Evolutionary conservation across 2,113 vertebrate species (phyloP), one percentile per base, ranked within the genome.

Genomic region (Balaenoptera acutorostrata): DNA sequence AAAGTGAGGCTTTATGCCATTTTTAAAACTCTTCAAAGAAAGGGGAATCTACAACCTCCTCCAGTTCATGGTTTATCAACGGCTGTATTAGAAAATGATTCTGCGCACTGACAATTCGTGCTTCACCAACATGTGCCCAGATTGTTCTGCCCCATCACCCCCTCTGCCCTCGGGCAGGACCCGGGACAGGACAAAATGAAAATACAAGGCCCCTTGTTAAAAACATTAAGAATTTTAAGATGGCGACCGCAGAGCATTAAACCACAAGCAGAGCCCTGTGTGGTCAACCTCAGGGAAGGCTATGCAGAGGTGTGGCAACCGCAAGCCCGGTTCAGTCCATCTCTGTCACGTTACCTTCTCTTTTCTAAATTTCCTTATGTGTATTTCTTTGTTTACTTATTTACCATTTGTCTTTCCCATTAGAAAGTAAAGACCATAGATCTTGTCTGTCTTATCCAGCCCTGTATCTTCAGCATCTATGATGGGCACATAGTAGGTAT

Each of bases 21-120:
- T 92, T 77, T 93, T 81, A 78, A 89, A 61, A 49, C 23, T 57
- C 78, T 90, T 89, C 90, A 92, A 55, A 90, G 68, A 94, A 94
- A 88, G 61, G 83, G 46, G 82, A 57, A 84, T 74, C 68, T 52
- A 23, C 44, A 87, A 14, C 31, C 25, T 77, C 74, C 59, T 83
- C 33, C n/a, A 72, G 27, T 13, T 49, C 41, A 0, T 18, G 52
- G 3, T 29, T 95, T 82, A 77, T 72, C 83, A 81, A 49, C 4
- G 0, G 31, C n/a, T 21, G 1, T 23, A 9, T 74, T n/a, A 90
- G 31, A 90, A 84, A 96, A 46, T 52, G 5, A n/a, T 69, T 49
- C 33, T 88, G 25, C 11, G 2, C 36, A 20, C 44, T 3, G 10
- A 66, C 63, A 59, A 44, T 68, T 49, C 5, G 3, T 27, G 11